phyloP scores from a whole-genome alignment of 37 sponge, comb jelly and placozoan species.

The Hormiphora californensis region DNA sequence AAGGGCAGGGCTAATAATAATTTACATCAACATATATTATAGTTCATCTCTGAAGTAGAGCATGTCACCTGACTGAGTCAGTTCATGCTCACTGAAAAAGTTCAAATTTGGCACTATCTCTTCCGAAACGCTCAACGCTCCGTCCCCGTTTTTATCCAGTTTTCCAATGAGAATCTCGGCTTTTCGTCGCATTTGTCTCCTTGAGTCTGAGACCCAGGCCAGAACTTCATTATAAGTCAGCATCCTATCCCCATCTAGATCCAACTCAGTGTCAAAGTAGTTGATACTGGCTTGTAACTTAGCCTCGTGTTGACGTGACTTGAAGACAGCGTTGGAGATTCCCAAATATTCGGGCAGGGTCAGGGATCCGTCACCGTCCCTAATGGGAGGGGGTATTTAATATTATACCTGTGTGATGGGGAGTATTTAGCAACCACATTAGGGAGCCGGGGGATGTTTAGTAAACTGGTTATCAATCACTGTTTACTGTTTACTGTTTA shows the following conservation, averaged over 20 bases:
- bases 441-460: too few relatives aligned
- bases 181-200: slow-evolving; percentile 42
- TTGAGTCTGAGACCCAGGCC: slow-evolving; percentile 25
- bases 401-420: too few relatives aligned
- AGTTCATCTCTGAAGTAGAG: not conserved
- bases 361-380: not conserved
- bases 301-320: not conserved
- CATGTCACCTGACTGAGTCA: not conserved
- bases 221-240: not conserved
- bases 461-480: too few relatives aligned
- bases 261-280: not conserved
- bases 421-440: too few relatives aligned
- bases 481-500: too few relatives aligned
- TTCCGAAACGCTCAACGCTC: not conserved
- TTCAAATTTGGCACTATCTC: not conserved
- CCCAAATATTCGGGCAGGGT: slow-evolving; percentile 25
- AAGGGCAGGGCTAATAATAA: too few relatives aligned
- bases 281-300: not conserved
- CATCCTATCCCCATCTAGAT: not conserved
- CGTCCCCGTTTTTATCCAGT: not conserved
- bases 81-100: not conserved
- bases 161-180: not conserved
- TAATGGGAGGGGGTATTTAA: not conserved
- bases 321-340: not conserved
- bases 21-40: too few relatives aligned